phyloP scores from a whole-genome alignment of 2,113 vertebrate genomes.

The Hippocampus barbouri region DNA sequence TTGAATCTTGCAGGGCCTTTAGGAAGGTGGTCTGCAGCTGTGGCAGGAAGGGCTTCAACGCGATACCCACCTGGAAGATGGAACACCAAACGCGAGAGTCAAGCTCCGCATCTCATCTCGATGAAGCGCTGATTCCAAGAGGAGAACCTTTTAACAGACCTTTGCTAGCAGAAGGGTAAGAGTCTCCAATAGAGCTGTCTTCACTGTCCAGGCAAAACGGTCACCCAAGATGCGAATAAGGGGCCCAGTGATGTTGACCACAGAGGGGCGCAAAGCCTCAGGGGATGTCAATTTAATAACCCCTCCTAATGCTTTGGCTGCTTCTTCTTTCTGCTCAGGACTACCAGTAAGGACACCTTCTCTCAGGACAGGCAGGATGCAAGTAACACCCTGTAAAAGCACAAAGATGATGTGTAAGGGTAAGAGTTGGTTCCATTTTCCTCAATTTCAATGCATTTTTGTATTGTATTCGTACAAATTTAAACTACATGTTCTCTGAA shows the following conservation, averaged over 20 bases:
- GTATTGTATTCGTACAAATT: not conserved
- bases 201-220: constrained; percentile 91
- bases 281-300: constrained; percentile 93
- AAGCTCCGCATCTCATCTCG: not conserved
- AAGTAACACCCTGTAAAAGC: constrained; percentile 85
- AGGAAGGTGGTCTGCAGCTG: constrained; percentile 98
- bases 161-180: constrained; percentile 91
- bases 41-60: constrained; percentile 95
- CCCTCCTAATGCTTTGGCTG: constrained; percentile 88
- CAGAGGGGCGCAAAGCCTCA: constrained; percentile 90
- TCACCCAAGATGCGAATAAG: constrained; percentile 96
- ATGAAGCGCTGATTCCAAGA: not conserved
- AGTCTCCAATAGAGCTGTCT: constrained; percentile 92
- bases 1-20: constrained; percentile 92
- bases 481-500: not conserved
- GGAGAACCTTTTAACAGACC: constrained; percentile 63
- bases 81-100: not conserved
- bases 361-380: constrained; percentile 90
- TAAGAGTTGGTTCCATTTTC: not conserved
- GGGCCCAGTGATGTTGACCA: constrained; percentile 94
- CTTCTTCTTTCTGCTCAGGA: constrained; percentile 97
- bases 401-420: not conserved
- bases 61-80: constrained; percentile 84
- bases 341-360: constrained; percentile 93
- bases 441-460: not conserved